Base-by-base conservation (phyloP, 2,888 invertebrate species). In the Melanophora roralis region DNA sequence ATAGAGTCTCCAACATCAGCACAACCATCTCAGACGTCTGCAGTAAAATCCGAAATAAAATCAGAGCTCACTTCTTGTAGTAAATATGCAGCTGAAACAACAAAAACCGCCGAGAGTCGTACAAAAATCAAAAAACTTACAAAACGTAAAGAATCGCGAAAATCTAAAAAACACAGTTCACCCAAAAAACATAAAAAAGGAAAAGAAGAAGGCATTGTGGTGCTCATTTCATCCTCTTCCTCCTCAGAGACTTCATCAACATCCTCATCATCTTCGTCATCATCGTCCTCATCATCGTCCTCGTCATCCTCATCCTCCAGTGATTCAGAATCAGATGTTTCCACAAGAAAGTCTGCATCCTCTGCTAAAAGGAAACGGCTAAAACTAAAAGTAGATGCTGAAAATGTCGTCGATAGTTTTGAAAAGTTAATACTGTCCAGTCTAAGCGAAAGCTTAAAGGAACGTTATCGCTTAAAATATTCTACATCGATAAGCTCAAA, bases 371-470 rank as follows among this genome's bases (percentile, higher is more conserved):
- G 84, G 9, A 83, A 82, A 11, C 83, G 82, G 1, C 76, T 82
- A 1, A 86, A 86, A 43, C 84, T 86, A 1, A 83, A 84, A 34
- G 81, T 82, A n/a, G 85, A 87, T 60, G 85, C 86, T 1, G 85
- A 86, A 21, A 85, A 86, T 53, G 86, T 89, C 1, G 85, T 89
- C 11, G 84, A 85, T 14, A 88, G 84, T 60, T 89, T 89, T 45
- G 89, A 89, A 68, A 87, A 86, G 8, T 83, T 88, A 1, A 85
- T 89, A 4, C 71, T 89, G 34, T 86, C 89, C 0, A 84, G 85
- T 27, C 71, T 89, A 0, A 85, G 84, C 6, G 77, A 83, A 1
- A 69, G 82, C 19, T 78, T 88, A 19, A 82, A 72, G 0, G 82
- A 84, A n/a, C 83, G 85, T 0, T 89, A 88, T 81, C 84, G 83